A percentile compares a stretch with the other conserved stretches of the same genome.
Evolutionary conservation across 2,113 vertebrate genomes (phyloP).

Genomic region (Strix uralensis): DNA sequence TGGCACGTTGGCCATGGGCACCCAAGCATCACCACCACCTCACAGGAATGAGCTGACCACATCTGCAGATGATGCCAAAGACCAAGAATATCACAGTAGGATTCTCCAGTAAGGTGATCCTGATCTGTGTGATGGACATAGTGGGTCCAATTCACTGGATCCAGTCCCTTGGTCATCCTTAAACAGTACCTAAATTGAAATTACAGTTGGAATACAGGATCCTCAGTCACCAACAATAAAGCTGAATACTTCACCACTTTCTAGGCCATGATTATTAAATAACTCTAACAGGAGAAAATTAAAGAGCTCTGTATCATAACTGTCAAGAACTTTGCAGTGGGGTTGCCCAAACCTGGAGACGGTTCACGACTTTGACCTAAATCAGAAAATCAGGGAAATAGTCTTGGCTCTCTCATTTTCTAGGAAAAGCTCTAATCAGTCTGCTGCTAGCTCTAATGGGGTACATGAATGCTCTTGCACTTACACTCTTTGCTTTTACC

Average conservation of each 20-base stretch:
- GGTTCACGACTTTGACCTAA: neutral
- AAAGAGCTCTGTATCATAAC: neutral
- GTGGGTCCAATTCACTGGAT: neutral
- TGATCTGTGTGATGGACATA: neutral
- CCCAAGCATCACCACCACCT: neutral
- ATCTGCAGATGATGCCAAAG: neutral
- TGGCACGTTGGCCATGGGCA: neutral
- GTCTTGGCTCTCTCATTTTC: neutral
- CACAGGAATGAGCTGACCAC: neutral
- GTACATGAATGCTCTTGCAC: neutral
- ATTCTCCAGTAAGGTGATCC: neutral
- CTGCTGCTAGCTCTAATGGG: neutral
- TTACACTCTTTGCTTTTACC: neutral
- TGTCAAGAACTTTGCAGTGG: neutral
- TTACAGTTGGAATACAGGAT: neutral
- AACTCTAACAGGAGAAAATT: neutral
- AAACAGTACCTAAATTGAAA: neutral
- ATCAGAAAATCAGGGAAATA: neutral
- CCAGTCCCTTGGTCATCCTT: neutral
- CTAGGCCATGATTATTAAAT: neutral
- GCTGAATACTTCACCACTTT: neutral
- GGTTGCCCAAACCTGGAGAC: neutral
- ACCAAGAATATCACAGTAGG: neutral
- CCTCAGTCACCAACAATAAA: neutral
- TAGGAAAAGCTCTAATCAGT: neutral